Conservation (phyloP, 2,797 vertebrate genomes). For the Aeoliscus strigatus region DNA sequence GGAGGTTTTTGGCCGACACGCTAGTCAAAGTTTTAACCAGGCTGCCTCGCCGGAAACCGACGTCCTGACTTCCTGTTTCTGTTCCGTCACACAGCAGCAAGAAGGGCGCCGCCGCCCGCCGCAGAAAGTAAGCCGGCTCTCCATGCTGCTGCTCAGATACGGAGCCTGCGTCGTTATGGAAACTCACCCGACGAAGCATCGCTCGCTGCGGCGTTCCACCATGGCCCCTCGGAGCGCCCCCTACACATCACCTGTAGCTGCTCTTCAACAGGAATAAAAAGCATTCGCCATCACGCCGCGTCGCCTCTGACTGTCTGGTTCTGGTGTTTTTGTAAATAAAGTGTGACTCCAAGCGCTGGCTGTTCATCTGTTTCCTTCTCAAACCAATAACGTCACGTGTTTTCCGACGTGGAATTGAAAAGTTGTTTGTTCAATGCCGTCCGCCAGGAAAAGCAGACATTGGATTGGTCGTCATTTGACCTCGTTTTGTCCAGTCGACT, state of each 20-base stretch:
- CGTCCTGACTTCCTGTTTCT: constrained; percentile 29
- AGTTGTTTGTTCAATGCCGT: constrained; percentile 55
- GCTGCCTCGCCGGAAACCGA: too few species aligned
- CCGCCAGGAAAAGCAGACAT: too few species aligned
- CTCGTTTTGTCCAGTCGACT: too few species aligned
- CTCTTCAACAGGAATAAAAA: constrained; percentile 46
- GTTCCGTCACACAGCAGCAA: constrained; percentile 83
- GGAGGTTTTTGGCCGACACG: too few species aligned
- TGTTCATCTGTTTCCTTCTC: constrained; percentile 63
- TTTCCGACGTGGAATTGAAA: constrained; percentile 59
- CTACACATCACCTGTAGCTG: constrained; percentile 57
- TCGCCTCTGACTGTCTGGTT: constrained; percentile 68
- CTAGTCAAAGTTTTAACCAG: too few species aligned
- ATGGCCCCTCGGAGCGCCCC: too few species aligned
- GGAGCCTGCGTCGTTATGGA: constrained; percentile 41
- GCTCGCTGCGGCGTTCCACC: constrained; percentile 34
- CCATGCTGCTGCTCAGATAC: constrained; percentile 34
- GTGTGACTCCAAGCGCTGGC: constrained; percentile 70
- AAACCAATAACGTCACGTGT: constrained; percentile 63
- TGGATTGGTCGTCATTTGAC: too few species aligned
- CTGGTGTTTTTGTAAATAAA: constrained; percentile 91
- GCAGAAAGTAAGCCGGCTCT: constrained; percentile 85
- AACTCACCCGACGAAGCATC: constrained; percentile 51
- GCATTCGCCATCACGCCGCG: constrained; percentile 40
- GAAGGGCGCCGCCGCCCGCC: constrained; percentile 87